Conservation (phyloP, 64 coral and sea anemone genomes). For the Acropora yongei region DNA sequence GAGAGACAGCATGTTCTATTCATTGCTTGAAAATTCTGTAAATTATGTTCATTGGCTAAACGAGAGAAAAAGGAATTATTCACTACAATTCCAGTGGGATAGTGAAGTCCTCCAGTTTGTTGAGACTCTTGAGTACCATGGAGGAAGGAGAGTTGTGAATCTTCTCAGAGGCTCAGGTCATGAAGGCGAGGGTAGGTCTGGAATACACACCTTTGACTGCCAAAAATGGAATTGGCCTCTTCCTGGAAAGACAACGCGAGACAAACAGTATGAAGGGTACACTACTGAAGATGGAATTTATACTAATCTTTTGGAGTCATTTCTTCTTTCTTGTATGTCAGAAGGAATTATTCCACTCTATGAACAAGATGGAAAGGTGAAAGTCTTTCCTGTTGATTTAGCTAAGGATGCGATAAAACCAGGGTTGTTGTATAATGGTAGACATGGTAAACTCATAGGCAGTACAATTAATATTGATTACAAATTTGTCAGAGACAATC, state of each 20-base stretch:
- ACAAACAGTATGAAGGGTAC: constrained; percentile 71
- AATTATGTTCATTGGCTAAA: constrained; percentile 66
- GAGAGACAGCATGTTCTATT: constrained; percentile 69
- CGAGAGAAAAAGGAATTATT: constrained; percentile 49
- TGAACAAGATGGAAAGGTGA: too few species aligned
- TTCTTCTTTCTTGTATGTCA: constrained; percentile 6
- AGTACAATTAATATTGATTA: constrained; percentile 32
- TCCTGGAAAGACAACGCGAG: constrained; percentile 69
- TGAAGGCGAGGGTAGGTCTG: constrained; percentile 63
- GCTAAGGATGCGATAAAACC: constrained; percentile 74
- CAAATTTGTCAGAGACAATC: not conserved
- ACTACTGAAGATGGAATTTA: constrained; percentile 69
- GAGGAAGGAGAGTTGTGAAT: constrained; percentile 59
- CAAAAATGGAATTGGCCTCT: constrained; percentile 74
- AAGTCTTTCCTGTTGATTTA: constrained; percentile 10
- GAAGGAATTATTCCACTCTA: too few species aligned
- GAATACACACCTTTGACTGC: constrained; percentile 65
- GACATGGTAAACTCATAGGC: constrained; percentile 68
- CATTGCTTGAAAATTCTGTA: constrained; percentile 62
- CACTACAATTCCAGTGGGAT: constrained; percentile 62
- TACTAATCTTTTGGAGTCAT: not conserved
- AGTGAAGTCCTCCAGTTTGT: constrained; percentile 73
- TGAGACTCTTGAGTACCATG: constrained; percentile 65
- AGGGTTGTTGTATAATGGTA: constrained; percentile 74
- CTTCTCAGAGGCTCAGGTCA: constrained; percentile 55